Evolutionary conservation across 2,113 vertebrate species (phyloP), one percentile per base, ranked within the genome.

Genomic region (Brachionichthys hirsutus): DNA sequence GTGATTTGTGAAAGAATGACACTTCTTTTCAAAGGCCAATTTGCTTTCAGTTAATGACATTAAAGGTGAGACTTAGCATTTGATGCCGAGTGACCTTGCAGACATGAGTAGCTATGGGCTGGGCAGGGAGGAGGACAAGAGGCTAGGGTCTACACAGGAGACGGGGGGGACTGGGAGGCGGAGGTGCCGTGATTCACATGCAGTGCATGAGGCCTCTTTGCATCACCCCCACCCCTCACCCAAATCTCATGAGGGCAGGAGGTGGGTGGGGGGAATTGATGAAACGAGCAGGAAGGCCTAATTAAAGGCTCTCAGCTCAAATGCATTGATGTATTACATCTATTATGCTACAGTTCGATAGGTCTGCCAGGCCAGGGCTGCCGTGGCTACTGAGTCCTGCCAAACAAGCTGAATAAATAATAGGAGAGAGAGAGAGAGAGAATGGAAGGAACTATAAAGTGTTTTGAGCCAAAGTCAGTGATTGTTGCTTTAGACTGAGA

Each of bases 321-420:
- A 95, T 87, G 89, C 95, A 98, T 98, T 98, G 96, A 99, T 96
- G 93, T 95, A 98, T 97, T 96, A 94, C 94, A 95, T 95, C 95
- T 94, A 97, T 96, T 98, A 95, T 76, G 66, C 89, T 90, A 92
- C 89, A 78, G 92, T 95, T 98, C 95, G 92, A 96, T 98, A 96
- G 93, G 91, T 92, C 93, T 92, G 91, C 91, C 90, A 87, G 89
- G 85, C 85, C 82, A 91, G 92, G 88, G 85, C 92, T 92, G 89
- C 92, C 87, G 91, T 88, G 88, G 92, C 91, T 91, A 93, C 91
- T 91, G 90, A 94, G 93, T 91, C 91, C 92, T 90, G 89, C 90
- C 90, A 94, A 97, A 95, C 91, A 94, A 91, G 92, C 89, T 93
- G 92, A 94, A 97, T 95, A 94, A 94, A 94, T 94, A 95, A 94